Base-by-base conservation (phyloP, 2,797 vertebrate species). In the Pangasius larnaudii region DNA sequence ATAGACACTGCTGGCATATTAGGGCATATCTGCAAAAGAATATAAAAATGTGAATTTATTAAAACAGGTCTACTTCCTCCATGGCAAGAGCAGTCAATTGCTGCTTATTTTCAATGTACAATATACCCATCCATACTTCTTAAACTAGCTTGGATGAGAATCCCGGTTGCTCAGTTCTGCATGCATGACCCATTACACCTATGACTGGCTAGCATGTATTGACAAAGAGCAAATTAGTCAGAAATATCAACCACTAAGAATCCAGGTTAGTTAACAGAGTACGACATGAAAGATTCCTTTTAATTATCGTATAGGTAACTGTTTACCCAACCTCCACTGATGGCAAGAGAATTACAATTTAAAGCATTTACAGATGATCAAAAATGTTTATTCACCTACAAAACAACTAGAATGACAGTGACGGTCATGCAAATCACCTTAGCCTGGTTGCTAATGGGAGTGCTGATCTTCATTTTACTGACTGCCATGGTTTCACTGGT, bases 1-100 rank as follows among this genome's bases (percentile, higher is more conserved):
- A 99, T 94, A 97, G 96, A 94, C 99, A 99, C 87, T 99, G 98
- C 93, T 99, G 99, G 95, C 98, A 99, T 95, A 99, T 96, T 92
- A 99, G 97, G 84, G 98, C 99, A 0, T 98, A 99, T 95, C 99
- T 99, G 89, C 89, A 89, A 56, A 42, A 86, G 74, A 91, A 88
- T 91, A 85, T 89, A 84, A 92, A 88, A 71, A 18, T 51, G 42
- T 56, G 11, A 27, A 81, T 53, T 84, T 22, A 30, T 46, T 82
- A n/a, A 82, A 83, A 49, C 39, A 22, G 30, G n/a, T 49, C 14
- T 10, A 24, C 30, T 79, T 79, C 51, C 16, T 56, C 9, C 18
- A 79, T 36, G 3, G 56, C 75, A 75, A 72, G 11, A 49, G 42
- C 24, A 74, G 24, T 46, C 33, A 14, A 49, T 3, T n/a, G 42